These are phyloP conservation scores for Fulica atra DNA, from an alignment of 2,113 vertebrate genomes.

Conservation along the genomic window DNA sequence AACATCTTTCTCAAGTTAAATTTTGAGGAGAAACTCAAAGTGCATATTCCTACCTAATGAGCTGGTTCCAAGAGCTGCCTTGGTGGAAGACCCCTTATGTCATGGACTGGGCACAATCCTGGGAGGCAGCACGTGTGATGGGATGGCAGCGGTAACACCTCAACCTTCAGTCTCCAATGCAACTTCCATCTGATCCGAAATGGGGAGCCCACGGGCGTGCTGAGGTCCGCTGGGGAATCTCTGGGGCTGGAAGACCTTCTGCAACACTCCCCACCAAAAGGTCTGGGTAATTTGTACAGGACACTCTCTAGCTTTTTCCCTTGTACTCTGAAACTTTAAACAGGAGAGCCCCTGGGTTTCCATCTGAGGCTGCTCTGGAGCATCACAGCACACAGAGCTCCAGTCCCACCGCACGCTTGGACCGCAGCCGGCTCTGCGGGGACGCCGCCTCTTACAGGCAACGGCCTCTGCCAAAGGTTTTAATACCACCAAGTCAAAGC, in stretches of 20 bases:
- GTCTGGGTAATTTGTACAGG: neutral
- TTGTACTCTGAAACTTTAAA: neutral
- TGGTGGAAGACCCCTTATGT: neutral
- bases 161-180: neutral
- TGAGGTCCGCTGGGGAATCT: neutral
- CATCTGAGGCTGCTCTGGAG: neutral
- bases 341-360: neutral
- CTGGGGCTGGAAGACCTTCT: neutral
- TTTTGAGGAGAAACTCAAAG: neutral
- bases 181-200: neutral
- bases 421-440: neutral
- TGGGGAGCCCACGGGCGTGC: rapidly evolving
- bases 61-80: neutral
- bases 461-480: neutral
- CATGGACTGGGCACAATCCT: rapidly evolving
- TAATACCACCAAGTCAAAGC: neutral
- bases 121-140: rapidly evolving
- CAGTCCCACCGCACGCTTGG: rapidly evolving
- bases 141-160: neutral
- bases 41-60: neutral
- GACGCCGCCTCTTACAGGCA: neutral
- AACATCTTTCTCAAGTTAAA: neutral
- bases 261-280: neutral
- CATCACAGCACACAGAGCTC: rapidly evolving
- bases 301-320: neutral